Conservation (phyloP, 2,797 vertebrate species). For the Gallinago nigripennis region DNA sequence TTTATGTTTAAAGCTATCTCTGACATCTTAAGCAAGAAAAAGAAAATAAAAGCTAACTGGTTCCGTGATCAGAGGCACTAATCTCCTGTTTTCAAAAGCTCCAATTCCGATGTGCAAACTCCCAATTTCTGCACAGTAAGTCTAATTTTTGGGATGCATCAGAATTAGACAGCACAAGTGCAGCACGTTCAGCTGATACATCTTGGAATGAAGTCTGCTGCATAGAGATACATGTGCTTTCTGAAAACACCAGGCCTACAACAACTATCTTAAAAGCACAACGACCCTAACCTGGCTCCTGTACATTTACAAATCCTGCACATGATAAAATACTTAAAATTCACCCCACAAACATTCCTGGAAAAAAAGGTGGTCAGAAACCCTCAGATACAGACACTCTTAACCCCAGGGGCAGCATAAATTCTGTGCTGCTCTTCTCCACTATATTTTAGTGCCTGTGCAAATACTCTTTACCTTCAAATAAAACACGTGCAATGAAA, state of each 20-base stretch:
- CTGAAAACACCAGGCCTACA: background rate
- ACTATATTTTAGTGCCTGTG: background rate
- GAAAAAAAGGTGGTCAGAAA: background rate
- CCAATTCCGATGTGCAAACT: background rate
- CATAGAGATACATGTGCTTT: fast-evolving
- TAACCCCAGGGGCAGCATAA: background rate
- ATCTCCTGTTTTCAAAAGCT: background rate
- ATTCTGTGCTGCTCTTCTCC: background rate
- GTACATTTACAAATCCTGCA: background rate
- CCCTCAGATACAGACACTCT: background rate
- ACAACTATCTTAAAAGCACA: background rate
- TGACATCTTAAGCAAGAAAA: background rate
- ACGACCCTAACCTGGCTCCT: background rate
- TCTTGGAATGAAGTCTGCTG: background rate
- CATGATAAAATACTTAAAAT: slow-evolving; percentile 11
- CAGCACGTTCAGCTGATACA: background rate
- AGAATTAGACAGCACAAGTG: background rate
- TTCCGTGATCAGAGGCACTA: background rate
- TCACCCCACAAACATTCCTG: slow-evolving; percentile 14
- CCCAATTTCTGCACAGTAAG: fast-evolving
- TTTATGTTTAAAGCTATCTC: background rate
- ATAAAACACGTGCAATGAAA: slow-evolving; percentile 12
- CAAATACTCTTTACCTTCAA: slow-evolving; percentile 15
- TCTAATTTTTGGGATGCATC: background rate
- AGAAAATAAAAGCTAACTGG: background rate